These are phyloP conservation scores for Crocodylus rhombifer DNA, from an alignment of 2,797 vertebrate species.

Conservation along the genomic window DNA sequence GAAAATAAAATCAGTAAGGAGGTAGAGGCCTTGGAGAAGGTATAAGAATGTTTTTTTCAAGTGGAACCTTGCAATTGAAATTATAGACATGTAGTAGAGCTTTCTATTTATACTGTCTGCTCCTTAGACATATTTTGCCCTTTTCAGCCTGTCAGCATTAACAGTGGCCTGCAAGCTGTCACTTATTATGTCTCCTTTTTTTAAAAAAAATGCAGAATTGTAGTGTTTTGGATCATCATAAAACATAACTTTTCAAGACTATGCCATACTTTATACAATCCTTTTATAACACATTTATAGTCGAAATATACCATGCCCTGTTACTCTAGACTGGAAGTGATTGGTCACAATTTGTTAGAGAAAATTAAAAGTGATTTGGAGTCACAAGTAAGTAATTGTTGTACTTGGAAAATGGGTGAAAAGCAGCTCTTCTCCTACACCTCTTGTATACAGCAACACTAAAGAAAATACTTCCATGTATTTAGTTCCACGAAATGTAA, in stretches of 20 bases:
- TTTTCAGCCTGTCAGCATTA: neutral
- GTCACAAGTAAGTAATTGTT: neutral
- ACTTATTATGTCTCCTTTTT: neutral
- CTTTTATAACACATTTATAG: conserved; percentile 6
- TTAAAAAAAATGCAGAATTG: neutral
- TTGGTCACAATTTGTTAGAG: conserved; percentile 3
- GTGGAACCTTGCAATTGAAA: neutral
- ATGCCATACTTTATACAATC: conserved; percentile 20
- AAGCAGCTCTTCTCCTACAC: neutral
- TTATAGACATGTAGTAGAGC: neutral
- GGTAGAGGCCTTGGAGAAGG: neutral
- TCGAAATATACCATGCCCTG: conserved; percentile 8
- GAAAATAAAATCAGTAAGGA: neutral
- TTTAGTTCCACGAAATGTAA: neutral
- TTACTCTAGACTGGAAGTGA: neutral
- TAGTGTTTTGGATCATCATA: neutral
- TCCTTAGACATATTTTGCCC: neutral
- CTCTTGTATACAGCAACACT: neutral
- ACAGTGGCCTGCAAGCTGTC: neutral
- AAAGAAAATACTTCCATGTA: neutral
- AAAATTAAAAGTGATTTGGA: neutral
- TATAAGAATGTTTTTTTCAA: neutral
- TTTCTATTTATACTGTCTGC: neutral
- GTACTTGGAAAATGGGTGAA: neutral
- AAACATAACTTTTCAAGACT: conserved; percentile 38